Evolutionary conservation across 2,888 invertebrate genomes (phyloP).

Genomic region (Pediacus dermestoides): DNA sequence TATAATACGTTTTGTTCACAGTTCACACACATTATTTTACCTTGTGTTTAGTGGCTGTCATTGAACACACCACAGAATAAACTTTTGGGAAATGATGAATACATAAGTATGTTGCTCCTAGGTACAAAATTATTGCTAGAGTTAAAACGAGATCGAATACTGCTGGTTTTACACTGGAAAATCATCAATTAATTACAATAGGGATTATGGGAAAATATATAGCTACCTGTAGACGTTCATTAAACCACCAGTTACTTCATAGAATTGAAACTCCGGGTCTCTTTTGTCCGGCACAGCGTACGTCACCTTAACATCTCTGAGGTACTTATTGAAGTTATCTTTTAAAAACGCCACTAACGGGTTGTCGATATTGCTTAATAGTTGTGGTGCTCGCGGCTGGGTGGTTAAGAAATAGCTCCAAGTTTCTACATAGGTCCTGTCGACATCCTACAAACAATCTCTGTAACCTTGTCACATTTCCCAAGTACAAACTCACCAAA

Average conservation of each 20-base stretch:
- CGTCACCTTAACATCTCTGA: slow-evolving; percentile 71
- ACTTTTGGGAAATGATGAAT: slow-evolving; percentile 68
- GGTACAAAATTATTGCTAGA: slow-evolving; percentile 76
- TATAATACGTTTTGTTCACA: too few species aligned
- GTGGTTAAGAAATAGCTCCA: slow-evolving; percentile 73
- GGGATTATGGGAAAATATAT: slow-evolving; percentile 3
- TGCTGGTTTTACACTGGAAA: slow-evolving; percentile 91
- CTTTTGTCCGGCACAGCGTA: slow-evolving; percentile 73
- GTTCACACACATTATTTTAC: too few species aligned
- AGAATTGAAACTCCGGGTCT: slow-evolving; percentile 91
- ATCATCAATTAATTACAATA: slow-evolving; percentile 25
- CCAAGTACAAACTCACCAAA: slow-evolving; percentile 58
- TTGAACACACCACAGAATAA: slow-evolving; percentile 60
- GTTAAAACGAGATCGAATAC: slow-evolving; percentile 95
- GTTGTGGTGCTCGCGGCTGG: slow-evolving; percentile 72
- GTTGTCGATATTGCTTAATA: slow-evolving; percentile 64
- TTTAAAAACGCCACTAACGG: slow-evolving; percentile 67
- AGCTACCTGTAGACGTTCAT: slow-evolving; percentile 84
- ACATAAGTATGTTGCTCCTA: slow-evolving; percentile 78
- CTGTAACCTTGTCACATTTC: too few species aligned
- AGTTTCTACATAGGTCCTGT: slow-evolving; percentile 65
- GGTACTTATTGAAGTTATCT: slow-evolving; percentile 69
- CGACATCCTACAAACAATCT: slow-evolving; percentile 62
- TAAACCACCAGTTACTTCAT: slow-evolving; percentile 73
- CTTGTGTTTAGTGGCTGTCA: slow-evolving; percentile 41